phyloP scores from a whole-genome alignment of 1,140 invertebrate genomes.

The Eubasilissa regina region DNA sequence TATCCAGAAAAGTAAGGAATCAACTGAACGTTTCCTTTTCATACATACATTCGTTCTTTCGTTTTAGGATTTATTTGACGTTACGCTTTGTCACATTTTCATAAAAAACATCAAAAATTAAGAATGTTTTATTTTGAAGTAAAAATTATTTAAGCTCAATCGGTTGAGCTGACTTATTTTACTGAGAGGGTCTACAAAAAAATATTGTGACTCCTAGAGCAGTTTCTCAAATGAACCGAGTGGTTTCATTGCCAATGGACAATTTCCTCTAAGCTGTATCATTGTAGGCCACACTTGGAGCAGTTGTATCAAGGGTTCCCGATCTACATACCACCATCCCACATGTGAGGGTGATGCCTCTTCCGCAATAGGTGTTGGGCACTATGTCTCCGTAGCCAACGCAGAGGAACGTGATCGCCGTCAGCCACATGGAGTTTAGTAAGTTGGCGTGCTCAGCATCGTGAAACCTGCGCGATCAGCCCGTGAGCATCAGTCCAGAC shows the following conservation, averaged over 20 bases:
- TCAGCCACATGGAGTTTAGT: slow-evolving; percentile 95
- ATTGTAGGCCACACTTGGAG: not conserved
- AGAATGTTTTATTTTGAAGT: no score
- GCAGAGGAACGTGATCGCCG: slow-evolving; percentile 90
- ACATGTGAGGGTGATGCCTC: slow-evolving; percentile 91
- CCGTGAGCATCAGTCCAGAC: slow-evolving; percentile 31
- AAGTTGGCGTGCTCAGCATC: slow-evolving; percentile 92
- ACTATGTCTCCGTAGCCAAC: slow-evolving; percentile 91
- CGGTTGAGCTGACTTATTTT: no score
- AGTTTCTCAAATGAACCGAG: no score
- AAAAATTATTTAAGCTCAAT: no score
- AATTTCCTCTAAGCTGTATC: no score
- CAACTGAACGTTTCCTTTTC: not conserved
- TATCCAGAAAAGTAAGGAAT: not conserved
- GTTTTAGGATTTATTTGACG: not conserved
- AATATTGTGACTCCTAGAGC: no score
- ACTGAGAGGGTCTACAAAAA: no score
- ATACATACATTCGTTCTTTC: not conserved
- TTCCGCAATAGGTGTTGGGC: slow-evolving; percentile 94
- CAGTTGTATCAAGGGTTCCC: slow-evolving; percentile 18
- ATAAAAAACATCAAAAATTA: no score
- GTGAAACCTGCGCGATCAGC: slow-evolving; percentile 78
- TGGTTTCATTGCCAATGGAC: no score
- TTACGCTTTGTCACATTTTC: not conserved
- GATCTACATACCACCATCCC: slow-evolving; percentile 91